phyloP scores from a whole-genome alignment of 2,888 invertebrate genomes.

The Hemithea aestivaria region DNA sequence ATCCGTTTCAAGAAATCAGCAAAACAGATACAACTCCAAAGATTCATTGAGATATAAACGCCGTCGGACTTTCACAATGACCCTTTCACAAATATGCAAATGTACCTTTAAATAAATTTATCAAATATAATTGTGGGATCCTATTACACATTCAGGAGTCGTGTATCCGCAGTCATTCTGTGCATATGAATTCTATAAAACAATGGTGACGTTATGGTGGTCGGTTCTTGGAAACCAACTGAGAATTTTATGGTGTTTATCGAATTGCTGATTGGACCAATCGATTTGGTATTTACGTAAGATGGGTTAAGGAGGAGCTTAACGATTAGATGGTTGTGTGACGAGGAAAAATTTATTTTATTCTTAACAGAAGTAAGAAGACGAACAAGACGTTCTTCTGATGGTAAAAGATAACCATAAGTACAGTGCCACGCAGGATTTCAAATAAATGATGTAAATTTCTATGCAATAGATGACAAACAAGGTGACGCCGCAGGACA shows the following conservation, averaged over 20 bases:
- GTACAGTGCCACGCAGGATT: no score
- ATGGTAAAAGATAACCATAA: no score
- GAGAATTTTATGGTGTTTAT: slow-evolving; percentile 68
- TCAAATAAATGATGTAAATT: no score
- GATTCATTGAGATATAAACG: slow-evolving; percentile 8
- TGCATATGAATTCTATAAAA: slow-evolving; percentile 68
- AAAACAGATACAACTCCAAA: slow-evolving; percentile 4
- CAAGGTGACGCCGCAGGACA: no score
- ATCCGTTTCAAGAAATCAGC: no score
- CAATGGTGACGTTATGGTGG: slow-evolving; percentile 75
- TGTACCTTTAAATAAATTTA: slow-evolving; percentile 71
- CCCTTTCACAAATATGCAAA: slow-evolving; percentile 71
- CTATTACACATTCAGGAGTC: slow-evolving; percentile 68
- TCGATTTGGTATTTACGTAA: slow-evolving; percentile 19
- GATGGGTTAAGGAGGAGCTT: not conserved
- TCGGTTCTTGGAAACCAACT: slow-evolving; percentile 70
- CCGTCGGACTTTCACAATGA: slow-evolving; percentile 51
- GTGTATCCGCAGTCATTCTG: slow-evolving; percentile 68
- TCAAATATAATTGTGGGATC: slow-evolving; percentile 78
- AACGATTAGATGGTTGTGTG: no score
- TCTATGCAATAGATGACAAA: no score
- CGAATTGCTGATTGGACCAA: slow-evolving; percentile 52
- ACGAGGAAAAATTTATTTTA: no score
- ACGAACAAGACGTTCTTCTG: no score
- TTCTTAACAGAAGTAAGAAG: no score